These are phyloP conservation scores for Atrichornis clamosus DNA, from an alignment of 2,113 vertebrate genomes.

Conservation along the genomic window DNA sequence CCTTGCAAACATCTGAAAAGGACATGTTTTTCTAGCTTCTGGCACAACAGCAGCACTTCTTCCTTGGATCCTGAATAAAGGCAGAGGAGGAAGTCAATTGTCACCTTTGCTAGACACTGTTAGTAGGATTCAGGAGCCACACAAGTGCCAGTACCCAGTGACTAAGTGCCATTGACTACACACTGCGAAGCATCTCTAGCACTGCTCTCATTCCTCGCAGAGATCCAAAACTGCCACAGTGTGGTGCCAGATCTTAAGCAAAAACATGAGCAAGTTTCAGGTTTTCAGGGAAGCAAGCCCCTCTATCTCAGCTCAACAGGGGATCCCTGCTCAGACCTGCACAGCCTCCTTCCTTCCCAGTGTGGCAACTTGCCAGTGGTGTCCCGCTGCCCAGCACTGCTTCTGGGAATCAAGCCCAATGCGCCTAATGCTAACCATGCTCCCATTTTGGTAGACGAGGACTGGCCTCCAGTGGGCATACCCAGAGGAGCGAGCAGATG, in stretches of 20 bases:
- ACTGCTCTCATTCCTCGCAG: not conserved
- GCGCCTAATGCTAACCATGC: rapidly evolving
- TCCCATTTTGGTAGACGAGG: not conserved
- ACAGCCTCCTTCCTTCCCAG: not conserved
- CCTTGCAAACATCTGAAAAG: not conserved
- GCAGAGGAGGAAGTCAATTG: not conserved
- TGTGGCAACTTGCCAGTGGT: rapidly evolving
- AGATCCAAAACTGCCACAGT: not conserved
- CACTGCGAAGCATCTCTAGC: rapidly evolving
- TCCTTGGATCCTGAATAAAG: not conserved
- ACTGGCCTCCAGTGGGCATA: not conserved
- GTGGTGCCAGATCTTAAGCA: constrained; percentile 6
- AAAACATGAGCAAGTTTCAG: not conserved
- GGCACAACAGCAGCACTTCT: not conserved
- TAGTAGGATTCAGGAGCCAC: not conserved
- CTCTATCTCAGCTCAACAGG: not conserved
- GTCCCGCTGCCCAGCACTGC: rapidly evolving
- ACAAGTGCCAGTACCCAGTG: not conserved
- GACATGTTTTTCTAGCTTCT: not conserved
- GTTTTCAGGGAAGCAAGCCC: not conserved
- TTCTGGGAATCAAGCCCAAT: not conserved
- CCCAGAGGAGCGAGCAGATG: not conserved
- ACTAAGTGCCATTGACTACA: not conserved
- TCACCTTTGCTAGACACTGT: not conserved
- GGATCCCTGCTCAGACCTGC: not conserved